Conservation (phyloP, 2,888 invertebrate genomes). For the Biston betularia region DNA sequence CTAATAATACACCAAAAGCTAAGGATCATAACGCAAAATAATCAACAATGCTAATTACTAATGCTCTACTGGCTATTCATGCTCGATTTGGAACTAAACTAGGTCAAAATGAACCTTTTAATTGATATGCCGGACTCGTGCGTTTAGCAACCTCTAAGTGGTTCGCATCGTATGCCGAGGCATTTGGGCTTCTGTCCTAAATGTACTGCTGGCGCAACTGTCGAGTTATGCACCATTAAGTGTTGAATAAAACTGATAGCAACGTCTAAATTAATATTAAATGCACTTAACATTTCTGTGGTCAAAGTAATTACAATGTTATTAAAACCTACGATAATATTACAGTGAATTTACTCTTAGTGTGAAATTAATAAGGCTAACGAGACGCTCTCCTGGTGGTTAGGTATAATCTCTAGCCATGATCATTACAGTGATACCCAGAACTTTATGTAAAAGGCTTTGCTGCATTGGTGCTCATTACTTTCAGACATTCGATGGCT, state of each 20-base stretch:
- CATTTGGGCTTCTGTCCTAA: slow-evolving; percentile 55
- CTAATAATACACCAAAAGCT: too few species aligned
- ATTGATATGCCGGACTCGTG: slow-evolving; percentile 72
- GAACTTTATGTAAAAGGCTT: too few species aligned
- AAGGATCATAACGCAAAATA: slow-evolving; percentile 6
- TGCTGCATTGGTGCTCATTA: too few species aligned
- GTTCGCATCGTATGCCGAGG: slow-evolving; percentile 53
- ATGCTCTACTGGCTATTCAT: slow-evolving; percentile 47
- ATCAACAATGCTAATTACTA: slow-evolving; percentile 27
- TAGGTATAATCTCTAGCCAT: too few species aligned
- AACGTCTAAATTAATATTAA: background rate
- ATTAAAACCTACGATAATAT: background rate
- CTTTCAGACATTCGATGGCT: too few species aligned
- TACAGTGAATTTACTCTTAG: too few species aligned
- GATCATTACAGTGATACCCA: too few species aligned
- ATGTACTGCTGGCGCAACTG: slow-evolving; percentile 53
- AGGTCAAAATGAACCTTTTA: slow-evolving; percentile 64
- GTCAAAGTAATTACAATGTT: background rate
- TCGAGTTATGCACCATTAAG: slow-evolving; percentile 44
- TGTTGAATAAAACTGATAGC: slow-evolving; percentile 19
- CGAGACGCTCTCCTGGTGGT: too few species aligned
- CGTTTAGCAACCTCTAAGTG: slow-evolving; percentile 64
- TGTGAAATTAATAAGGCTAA: too few species aligned
- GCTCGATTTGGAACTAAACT: slow-evolving; percentile 61
- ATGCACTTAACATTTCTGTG: background rate